A percentile compares a stretch with the other conserved stretches of the same genome.
phyloP scores from a whole-genome alignment of 2,113 vertebrate genomes.

The Boulengeromyrus knoepffleri region DNA sequence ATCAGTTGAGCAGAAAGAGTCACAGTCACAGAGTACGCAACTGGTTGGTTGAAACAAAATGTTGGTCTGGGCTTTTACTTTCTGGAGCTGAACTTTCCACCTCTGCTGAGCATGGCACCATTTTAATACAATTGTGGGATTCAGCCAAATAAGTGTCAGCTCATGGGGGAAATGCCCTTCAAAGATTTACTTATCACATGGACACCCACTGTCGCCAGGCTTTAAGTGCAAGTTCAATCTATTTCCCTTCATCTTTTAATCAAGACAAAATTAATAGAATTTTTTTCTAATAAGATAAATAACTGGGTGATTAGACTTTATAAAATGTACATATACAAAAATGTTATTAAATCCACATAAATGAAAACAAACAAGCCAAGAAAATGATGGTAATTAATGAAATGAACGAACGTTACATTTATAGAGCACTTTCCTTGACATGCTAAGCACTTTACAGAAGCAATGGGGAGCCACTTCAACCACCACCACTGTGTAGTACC shows the following conservation, averaged over 20 bases:
- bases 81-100: neutral
- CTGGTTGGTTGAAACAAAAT: neutral
- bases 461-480: neutral
- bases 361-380: neutral
- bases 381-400: neutral
- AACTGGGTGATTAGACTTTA: neutral
- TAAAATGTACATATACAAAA: neutral
- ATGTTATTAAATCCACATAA: neutral
- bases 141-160: neutral
- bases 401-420: neutral
- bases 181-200: neutral
- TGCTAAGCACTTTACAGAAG: neutral
- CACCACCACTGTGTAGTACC: neutral
- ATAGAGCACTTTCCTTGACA: neutral
- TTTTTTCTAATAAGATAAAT: neutral
- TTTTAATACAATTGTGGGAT: neutral
- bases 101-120: neutral
- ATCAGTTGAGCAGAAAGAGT: no score
- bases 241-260: neutral
- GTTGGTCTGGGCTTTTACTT: neutral
- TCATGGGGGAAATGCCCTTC: neutral
- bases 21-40: neutral
- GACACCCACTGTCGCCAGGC: neutral
- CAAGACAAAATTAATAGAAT: neutral
- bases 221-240: neutral